Base-by-base conservation (phyloP, 1,140 invertebrate genomes). In the Helicoverpa armigera region DNA sequence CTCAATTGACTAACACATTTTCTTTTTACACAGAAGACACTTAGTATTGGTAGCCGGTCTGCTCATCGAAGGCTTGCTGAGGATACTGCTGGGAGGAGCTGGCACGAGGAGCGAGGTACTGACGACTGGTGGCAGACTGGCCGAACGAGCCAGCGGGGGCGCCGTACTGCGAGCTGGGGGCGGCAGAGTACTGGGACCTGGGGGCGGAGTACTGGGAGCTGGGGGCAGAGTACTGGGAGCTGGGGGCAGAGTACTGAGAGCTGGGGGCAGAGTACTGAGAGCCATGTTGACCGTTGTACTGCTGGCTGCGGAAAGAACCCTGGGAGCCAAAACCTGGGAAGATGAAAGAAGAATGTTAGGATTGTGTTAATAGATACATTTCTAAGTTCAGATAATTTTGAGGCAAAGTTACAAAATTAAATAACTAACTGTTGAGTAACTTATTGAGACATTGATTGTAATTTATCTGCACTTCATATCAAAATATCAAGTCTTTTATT, bases 41-140 rank as follows among this genome's bases (percentile, higher is more conserved):
- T 83, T 88, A 94, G 78, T 94, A 94, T 12, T 89, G 86, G 81
- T 94, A 94, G 63, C 93, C 93, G 23, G 91, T 92, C 67, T 93
- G 67, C 72, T 93, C 91, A 48, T 95, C 92, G 75, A 95, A 95
- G 43, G 83, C 76, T 74, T 95, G 93, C 65, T 94, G 92, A 63
- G 93, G 91, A 43, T 82, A 81, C 54, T 88, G 88, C 72, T 94
- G 88, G 80, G 83, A 85, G 48, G 85, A 78, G 61, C 89, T 90
- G 35, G 83, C 67, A 23, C 87, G 89, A 2, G 92, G 91, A 3
- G 91, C 85, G 29, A 92, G 84, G 87, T 94, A 94, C 77, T 94
- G 93, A 43, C 89, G 88, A 82, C 85, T 91, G 79, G 86, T 78
- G 14, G 87, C 82, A 12, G 79, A 81, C 73, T 85, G 77, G 56